phyloP scores from a whole-genome alignment of 2,113 vertebrate species.

The Tenebrosternarchus preto region DNA sequence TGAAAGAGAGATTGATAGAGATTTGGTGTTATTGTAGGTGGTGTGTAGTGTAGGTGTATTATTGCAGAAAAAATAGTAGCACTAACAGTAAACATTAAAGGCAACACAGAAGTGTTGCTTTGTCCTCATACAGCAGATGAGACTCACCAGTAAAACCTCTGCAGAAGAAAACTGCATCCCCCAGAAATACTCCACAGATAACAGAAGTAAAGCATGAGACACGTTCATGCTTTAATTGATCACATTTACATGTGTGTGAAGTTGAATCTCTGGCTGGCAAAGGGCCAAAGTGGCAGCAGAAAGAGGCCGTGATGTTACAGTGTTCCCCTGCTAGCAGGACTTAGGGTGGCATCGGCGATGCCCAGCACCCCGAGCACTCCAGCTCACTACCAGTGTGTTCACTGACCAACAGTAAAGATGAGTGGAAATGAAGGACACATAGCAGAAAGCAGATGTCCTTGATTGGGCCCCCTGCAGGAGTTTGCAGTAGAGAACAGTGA shows the following conservation, averaged over 20 bases:
- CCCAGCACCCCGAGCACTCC: too few species aligned
- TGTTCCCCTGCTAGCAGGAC: neutral
- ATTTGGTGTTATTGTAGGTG: neutral
- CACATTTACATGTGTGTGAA: neutral
- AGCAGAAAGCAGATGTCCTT: neutral
- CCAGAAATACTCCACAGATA: neutral
- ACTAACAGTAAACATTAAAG: neutral
- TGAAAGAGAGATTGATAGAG: conserved; percentile 1
- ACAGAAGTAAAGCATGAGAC: neutral
- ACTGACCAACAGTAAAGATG: conserved; percentile 47
- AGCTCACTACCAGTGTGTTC: conserved; percentile 52
- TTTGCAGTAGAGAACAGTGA: neutral
- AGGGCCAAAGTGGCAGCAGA: neutral
- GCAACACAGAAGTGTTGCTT: neutral
- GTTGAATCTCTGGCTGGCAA: neutral
- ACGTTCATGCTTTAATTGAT: too few species aligned
- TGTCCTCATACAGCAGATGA: too few species aligned
- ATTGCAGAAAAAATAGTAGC: neutral
- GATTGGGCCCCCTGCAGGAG: neutral
- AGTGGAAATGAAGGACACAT: neutral
- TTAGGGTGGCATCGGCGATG: conserved; percentile 42
- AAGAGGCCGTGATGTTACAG: conserved; percentile 12
- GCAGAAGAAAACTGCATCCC: too few species aligned
- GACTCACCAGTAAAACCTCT: too few species aligned
- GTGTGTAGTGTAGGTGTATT: too few species aligned